Conservation (phyloP, 2,797 vertebrate species). For the Eurystomus glaucurus region DNA sequence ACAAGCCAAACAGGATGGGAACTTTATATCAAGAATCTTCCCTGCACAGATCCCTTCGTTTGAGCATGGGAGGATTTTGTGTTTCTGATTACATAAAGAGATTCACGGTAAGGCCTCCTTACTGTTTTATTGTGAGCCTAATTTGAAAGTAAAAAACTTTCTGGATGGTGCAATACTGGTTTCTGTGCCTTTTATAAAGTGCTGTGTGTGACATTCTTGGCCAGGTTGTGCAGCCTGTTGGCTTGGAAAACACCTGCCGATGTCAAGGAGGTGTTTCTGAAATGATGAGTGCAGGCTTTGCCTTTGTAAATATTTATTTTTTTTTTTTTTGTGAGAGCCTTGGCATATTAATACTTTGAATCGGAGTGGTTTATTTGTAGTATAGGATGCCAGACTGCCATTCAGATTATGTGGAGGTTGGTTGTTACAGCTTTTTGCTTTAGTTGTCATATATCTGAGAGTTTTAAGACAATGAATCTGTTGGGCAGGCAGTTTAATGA, state of each 20-base stretch:
- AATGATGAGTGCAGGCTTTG: not conserved
- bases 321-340: not conserved
- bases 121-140: not conserved
- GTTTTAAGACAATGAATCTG: not conserved
- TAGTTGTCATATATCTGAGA: not conserved
- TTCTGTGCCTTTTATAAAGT: not conserved
- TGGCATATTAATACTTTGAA: not conserved
- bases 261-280: constrained; percentile 28
- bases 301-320: not conserved
- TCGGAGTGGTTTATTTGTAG: not conserved
- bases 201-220: not conserved
- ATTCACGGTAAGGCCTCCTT: constrained; percentile 83
- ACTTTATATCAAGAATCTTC: constrained; percentile 79
- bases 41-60: constrained; percentile 76
- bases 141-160: not conserved
- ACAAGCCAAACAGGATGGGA: constrained; percentile 79
- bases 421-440: not conserved
- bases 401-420: not conserved
- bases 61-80: constrained; percentile 84
- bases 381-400: not conserved
- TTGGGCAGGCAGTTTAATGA: not conserved
- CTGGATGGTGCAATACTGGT: not conserved
- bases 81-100: constrained; percentile 86
- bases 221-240: not conserved
- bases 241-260: not conserved